Percentiles rank a stretch among this genome's conserved stretches.
phyloP scores from a whole-genome alignment of 1,140 invertebrate genomes.

The Lutraria rhynchaena region DNA sequence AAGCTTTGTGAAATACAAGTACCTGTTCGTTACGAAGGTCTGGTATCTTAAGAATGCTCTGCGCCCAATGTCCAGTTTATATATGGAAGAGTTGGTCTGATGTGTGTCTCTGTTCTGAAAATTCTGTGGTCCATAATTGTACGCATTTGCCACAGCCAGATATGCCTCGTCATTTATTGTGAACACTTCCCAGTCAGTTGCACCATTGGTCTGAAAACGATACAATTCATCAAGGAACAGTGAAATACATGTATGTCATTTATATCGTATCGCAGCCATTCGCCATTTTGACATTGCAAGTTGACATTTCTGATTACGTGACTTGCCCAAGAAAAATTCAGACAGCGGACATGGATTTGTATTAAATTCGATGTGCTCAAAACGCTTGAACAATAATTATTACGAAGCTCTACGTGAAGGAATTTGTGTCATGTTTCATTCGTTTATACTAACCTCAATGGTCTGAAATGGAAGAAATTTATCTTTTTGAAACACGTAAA shows the following conservation, averaged over 20 bases:
- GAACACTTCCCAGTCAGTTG: constrained; percentile 80
- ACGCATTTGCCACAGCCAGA: constrained; percentile 79
- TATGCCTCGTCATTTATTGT: constrained; percentile 70
- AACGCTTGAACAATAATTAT: too few relatives aligned
- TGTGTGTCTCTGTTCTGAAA: constrained; percentile 73
- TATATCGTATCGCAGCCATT: too few relatives aligned
- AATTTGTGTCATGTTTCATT: too few relatives aligned
- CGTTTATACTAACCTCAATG: constrained; percentile 78
- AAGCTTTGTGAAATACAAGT: too few relatives aligned
- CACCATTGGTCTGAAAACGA: constrained; percentile 78
- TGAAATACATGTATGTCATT: too few relatives aligned
- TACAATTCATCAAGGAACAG: too few relatives aligned
- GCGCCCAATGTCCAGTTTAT: constrained; percentile 72
- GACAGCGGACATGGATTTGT: too few relatives aligned
- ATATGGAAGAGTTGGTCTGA: constrained; percentile 78
- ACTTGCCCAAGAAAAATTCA: too few relatives aligned
- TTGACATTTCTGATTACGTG: too few relatives aligned
- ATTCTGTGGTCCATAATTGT: constrained; percentile 79
- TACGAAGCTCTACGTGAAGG: too few relatives aligned
- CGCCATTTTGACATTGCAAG: too few relatives aligned
- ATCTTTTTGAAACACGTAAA: constrained; percentile 77
- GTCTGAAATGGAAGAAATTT: constrained; percentile 76
- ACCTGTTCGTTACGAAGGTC: constrained; percentile 77
- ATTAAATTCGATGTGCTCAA: too few relatives aligned
- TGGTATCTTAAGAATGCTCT: constrained; percentile 77